Conservation (phyloP, 2,888 invertebrate species). For the Nebria brevicollis region DNA sequence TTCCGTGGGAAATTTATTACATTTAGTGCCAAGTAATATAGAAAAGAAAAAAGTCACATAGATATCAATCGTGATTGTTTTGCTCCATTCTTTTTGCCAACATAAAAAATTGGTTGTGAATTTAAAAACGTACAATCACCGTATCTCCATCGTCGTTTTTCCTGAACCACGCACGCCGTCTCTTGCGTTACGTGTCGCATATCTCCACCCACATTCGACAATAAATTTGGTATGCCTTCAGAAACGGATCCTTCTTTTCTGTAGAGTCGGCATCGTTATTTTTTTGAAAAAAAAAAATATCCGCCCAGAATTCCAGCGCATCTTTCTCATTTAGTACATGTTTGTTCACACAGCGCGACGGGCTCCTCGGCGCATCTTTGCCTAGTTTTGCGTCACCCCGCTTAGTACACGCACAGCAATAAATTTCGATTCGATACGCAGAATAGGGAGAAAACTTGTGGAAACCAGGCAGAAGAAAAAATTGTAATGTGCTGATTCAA, state of each 20-base stretch:
- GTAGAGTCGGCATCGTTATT: conserved; percentile 22
- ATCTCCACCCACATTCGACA: conserved; percentile 35
- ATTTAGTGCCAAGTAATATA: no score
- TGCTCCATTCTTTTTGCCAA: not conserved
- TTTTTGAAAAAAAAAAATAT: not conserved
- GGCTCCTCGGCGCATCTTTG: not conserved
- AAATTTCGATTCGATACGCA: conserved; percentile 20
- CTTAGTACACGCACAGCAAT: conserved; percentile 11
- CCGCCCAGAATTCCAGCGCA: conserved; percentile 10
- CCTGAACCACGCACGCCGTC: conserved; percentile 19
- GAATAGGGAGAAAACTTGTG: conserved; percentile 6
- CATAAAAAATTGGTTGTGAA: conserved; percentile 37
- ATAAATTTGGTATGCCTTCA: conserved; percentile 44
- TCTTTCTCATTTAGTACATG: conserved; percentile 21
- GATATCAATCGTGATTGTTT: not conserved
- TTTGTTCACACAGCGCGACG: conserved; percentile 11
- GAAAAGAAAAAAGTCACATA: not conserved
- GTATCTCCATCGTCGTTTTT: conserved; percentile 38
- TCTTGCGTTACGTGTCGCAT: conserved; percentile 9
- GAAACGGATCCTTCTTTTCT: conserved; percentile 36
- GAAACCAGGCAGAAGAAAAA: no score
- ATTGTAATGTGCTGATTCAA: no score
- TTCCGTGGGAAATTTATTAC: no score
- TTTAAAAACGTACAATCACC: conserved; percentile 36
- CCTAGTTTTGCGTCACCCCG: conserved; percentile 2